phyloP scores from a whole-genome alignment of 1,140 invertebrate genomes.

The Danaus plexippus region DNA sequence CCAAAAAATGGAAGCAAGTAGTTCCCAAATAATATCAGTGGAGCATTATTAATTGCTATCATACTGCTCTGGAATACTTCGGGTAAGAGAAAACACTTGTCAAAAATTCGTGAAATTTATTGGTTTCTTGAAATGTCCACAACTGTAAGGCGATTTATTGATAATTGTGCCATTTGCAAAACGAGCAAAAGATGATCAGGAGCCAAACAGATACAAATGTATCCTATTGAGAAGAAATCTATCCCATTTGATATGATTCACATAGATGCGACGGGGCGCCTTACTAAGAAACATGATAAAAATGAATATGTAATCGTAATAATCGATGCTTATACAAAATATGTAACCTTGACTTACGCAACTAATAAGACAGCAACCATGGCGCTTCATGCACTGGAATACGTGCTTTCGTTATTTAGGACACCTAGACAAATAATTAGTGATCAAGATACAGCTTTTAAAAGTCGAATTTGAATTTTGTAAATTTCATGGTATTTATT shows the following conservation, averaged over 20 bases:
- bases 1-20: conserved; percentile 5
- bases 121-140: conserved; percentile 14
- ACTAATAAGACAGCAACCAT: conserved; percentile 9
- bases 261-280: conserved; percentile 12
- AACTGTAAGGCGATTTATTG: conserved; percentile 5
- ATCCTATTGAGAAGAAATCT: conserved; percentile 10
- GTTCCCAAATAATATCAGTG: conserved; percentile 21
- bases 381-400: conserved; percentile 10
- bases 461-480: conserved; percentile 9
- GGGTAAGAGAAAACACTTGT: conserved; percentile 20
- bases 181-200: conserved; percentile 5
- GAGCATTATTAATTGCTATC: conserved; percentile 20
- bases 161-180: conserved; percentile 11
- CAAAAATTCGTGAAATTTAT: conserved; percentile 15
- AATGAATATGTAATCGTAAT: conserved; percentile 11
- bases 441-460: conserved; percentile 12
- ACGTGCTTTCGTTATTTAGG: conserved; percentile 12
- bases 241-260: conserved; percentile 9
- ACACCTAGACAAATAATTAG: conserved; percentile 15
- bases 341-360: conserved; percentile 8
- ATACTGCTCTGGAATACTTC: conserved; percentile 14
- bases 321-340: conserved; percentile 18
- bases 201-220: conserved; percentile 1
- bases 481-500: conserved; percentile 2
- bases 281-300: conserved; percentile 6